A percentile compares a stretch with the other conserved stretches of the same genome.
phyloP scores from a whole-genome alignment of 2,888 invertebrate species.

The Baronia brevicornis region DNA sequence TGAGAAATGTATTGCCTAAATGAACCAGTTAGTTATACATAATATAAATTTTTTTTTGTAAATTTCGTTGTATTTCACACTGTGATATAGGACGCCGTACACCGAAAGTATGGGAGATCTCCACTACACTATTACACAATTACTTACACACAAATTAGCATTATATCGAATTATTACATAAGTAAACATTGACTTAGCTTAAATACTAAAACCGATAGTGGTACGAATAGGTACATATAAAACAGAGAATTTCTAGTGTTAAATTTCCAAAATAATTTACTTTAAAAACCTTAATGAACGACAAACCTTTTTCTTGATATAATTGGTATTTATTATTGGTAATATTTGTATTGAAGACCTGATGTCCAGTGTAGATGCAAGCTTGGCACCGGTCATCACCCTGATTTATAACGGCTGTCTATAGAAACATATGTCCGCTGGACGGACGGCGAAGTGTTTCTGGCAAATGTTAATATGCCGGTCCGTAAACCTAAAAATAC shows the following conservation, averaged over 20 bases:
- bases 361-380: slow-evolving; percentile 3
- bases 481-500: slow-evolving; percentile 53
- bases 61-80: slow-evolving; percentile 71
- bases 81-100: slow-evolving; percentile 50
- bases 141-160: slow-evolving; percentile 71
- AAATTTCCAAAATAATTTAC: too few species aligned
- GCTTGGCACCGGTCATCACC: not conserved
- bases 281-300: too few species aligned
- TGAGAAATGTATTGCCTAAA: not conserved
- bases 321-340: not conserved
- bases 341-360: too few species aligned
- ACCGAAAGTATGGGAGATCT: slow-evolving; percentile 72
- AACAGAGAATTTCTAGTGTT: too few species aligned
- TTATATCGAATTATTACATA: slow-evolving; percentile 71
- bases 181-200: slow-evolving; percentile 75
- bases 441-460: slow-evolving; percentile 6
- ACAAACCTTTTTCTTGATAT: too few species aligned
- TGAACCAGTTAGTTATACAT: not conserved
- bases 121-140: slow-evolving; percentile 69
- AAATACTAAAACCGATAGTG: slow-evolving; percentile 66
- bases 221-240: slow-evolving; percentile 42
- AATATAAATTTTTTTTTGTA: slow-evolving; percentile 14
- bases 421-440: not conserved
- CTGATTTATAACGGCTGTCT: not conserved
- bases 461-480: slow-evolving; percentile 32